Conservation (phyloP, 2,113 vertebrate genomes). For the Leptodactylus fuscus region DNA sequence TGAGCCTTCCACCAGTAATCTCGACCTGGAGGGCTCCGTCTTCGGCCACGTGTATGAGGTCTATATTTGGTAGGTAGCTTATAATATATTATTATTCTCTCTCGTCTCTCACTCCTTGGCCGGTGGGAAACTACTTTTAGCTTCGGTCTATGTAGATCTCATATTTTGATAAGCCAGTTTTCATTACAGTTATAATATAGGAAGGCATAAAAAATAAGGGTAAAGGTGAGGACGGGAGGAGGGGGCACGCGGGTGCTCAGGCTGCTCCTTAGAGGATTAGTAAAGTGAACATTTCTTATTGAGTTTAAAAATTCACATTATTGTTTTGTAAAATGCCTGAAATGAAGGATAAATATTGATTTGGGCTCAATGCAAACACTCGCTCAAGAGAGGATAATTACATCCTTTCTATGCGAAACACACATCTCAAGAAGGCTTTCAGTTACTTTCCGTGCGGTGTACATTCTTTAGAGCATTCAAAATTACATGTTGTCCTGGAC, state of each 20-base stretch:
- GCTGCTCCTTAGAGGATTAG: background rate
- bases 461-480: constrained; percentile 88
- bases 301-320: constrained; percentile 78
- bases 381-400: constrained; percentile 88
- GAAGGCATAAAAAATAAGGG: background rate
- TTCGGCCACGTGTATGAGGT: no score
- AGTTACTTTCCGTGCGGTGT: constrained; percentile 86
- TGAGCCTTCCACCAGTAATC: no score
- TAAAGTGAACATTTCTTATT: constrained; percentile 78
- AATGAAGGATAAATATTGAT: constrained; percentile 89
- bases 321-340: constrained; percentile 81
- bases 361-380: constrained; percentile 90
- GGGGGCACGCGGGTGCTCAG: background rate
- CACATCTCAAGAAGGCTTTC: constrained; percentile 84
- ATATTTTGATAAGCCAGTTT: background rate
- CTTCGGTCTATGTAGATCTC: background rate
- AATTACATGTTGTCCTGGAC: constrained; percentile 93
- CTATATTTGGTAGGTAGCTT: no score
- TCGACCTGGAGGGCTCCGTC: no score
- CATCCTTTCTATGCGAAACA: constrained; percentile 85
- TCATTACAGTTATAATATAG: background rate
- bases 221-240: background rate
- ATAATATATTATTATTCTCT: no score
- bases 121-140: background rate
- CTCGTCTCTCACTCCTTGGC: no score